A percentile compares a stretch with the other conserved stretches of the same genome.
These are phyloP conservation scores for Halcyon malimbica DNA, from an alignment of 2,113 vertebrate genomes.

Conservation along the genomic window DNA sequence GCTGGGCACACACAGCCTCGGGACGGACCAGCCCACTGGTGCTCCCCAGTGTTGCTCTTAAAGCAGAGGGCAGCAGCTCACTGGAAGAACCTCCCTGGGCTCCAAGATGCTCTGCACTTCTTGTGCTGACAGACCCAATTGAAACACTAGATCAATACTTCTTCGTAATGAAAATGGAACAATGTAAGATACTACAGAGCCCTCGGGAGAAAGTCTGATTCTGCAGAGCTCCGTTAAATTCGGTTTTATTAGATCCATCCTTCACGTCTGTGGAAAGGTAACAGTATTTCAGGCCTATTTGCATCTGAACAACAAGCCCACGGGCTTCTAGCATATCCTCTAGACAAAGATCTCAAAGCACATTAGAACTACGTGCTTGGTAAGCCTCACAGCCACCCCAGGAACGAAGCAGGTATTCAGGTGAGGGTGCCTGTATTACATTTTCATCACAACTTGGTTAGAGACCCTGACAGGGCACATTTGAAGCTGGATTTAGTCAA, in stretches of 20 bases:
- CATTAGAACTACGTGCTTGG: background rate
- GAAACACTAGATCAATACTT: background rate
- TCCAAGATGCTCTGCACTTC: background rate
- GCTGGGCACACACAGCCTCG: background rate
- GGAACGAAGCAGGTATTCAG: background rate
- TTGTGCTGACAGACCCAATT: background rate
- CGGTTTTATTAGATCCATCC: background rate
- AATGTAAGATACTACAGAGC: background rate
- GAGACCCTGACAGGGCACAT: background rate
- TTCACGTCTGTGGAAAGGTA: background rate
- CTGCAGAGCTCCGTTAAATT: background rate
- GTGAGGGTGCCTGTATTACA: accelerated
- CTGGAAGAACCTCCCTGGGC: background rate
- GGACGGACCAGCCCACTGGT: background rate
- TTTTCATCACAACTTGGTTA: background rate
- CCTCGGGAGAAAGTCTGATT: background rate
- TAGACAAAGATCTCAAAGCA: background rate
- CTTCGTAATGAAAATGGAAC: slow-evolving; percentile 29
- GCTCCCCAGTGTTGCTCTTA: background rate
- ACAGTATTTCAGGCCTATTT: background rate
- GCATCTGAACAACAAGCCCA: background rate
- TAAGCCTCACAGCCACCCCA: background rate
- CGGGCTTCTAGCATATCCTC: background rate
- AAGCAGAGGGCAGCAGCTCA: background rate
- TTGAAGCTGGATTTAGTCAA: background rate